Conservation (phyloP, 1,140 invertebrate genomes). For the Calliphora vicina region DNA sequence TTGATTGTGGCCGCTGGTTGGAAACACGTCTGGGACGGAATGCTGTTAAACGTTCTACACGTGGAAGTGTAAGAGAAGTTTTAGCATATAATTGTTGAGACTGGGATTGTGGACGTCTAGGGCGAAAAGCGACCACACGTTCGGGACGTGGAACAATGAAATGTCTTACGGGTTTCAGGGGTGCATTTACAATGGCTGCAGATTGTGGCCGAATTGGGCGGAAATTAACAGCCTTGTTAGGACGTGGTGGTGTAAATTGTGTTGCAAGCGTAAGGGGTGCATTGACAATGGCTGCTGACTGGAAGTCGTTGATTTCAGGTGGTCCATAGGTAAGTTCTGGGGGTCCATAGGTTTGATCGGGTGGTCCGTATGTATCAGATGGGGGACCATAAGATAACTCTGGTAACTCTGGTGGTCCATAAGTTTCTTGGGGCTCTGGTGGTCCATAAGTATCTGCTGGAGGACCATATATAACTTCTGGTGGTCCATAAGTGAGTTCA, state of each 20-base stretch:
- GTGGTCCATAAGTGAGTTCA: not conserved
- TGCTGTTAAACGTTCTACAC: conserved; percentile 1
- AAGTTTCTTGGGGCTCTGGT: not conserved
- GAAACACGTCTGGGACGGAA: conserved; percentile 12
- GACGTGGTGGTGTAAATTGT: not conserved
- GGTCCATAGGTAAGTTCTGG: conserved; percentile 22
- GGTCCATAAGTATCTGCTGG: not conserved
- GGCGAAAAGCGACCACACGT: not conserved
- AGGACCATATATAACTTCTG: not conserved
- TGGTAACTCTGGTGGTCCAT: conserved; percentile 10
- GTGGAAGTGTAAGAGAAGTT: not conserved
- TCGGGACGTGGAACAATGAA: not conserved
- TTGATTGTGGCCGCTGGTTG: conserved; percentile 2
- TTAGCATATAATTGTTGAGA: not conserved
- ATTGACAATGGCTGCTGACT: conserved; percentile 11
- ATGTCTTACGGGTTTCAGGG: not conserved
- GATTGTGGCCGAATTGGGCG: not conserved
- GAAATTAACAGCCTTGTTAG: not conserved
- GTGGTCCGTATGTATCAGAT: not conserved
- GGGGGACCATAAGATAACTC: conserved; percentile 13
- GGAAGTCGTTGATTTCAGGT: not conserved
- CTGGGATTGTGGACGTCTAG: not conserved
- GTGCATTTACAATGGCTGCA: conserved; percentile 14
- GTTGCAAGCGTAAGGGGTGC: not conserved
- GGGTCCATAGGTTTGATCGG: conserved; percentile 19